Base-by-base conservation (phyloP, 2,888 invertebrate genomes). In the Synanthedon formicaeformis region DNA sequence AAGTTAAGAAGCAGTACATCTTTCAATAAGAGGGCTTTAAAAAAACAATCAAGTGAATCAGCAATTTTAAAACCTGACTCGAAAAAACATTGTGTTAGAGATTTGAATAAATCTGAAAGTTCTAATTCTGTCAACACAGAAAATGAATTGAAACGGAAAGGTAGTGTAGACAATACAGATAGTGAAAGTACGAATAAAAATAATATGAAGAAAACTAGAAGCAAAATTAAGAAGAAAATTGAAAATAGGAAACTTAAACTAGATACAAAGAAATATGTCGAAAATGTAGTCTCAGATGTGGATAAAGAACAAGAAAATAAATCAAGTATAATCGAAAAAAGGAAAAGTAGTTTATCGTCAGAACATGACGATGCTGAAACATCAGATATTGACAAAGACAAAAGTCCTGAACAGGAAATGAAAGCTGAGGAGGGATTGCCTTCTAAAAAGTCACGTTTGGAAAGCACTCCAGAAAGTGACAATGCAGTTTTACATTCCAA, bases 271-370 rank as follows among this genome's bases (percentile, higher is more conserved):
- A 76, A 78, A 65, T 75, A 75, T 57, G 58, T 73, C 59, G 63
- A 71, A 55, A 80, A 75, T 58, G 72, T 75, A 51, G 59, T 73
- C 45, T 62, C 74, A 51, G 80, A 78, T 62, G 73, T 71, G 61
- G 81, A 82, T 56, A 78, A 71, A 59, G 66, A 74, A 64, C 78
- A 76, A 54, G 78, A 81, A 66, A 79, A 68, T 73, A 86, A 85
- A 79, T 70, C 78, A 64, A 75, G 73, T 75, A 81, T 84, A 66
- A 77, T 80, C 61, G 79, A 83, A 58, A 84, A 82, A 54, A 71
- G 84, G 57, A 83, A 86, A 66, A 86, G 82, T 56, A 84, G 85
- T 70, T 76, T 87, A 13, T 85, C 85, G 0, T 85, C 86, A 18
- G 85, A 84, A 49, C 77, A 79, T 51, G 80, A 80, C n/a, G 78